Evolutionary conservation across 2,797 vertebrate genomes (phyloP).

Genomic region (Adelosebastes latens): DNA sequence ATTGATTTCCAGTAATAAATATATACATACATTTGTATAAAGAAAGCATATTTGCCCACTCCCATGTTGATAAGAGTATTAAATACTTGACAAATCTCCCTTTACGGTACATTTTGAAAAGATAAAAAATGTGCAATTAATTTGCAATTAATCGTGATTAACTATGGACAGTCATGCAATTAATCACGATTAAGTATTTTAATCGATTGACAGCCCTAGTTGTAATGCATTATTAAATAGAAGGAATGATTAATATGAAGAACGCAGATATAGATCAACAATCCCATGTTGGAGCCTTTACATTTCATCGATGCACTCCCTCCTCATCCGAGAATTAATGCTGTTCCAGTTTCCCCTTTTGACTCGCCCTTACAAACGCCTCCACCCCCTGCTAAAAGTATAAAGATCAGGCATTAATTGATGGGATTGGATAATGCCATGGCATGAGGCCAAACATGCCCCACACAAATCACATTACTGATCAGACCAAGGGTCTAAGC

Average conservation of each 20-base stretch:
- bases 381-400: slow-evolving; percentile 30
- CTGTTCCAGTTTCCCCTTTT: slow-evolving; percentile 18
- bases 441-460: slow-evolving; percentile 49
- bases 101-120: too few relatives aligned
- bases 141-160: too few relatives aligned
- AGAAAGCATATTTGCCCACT: too few relatives aligned
- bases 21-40: too few relatives aligned
- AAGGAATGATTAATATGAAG: slow-evolving; percentile 11
- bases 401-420: slow-evolving; percentile 61
- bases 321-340: slow-evolving; percentile 15
- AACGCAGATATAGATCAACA: slow-evolving; percentile 1
- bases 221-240: slow-evolving; percentile 29
- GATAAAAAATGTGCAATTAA: too few relatives aligned
- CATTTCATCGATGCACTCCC: background rate
- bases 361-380: slow-evolving; percentile 40
- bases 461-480: slow-evolving; percentile 54
- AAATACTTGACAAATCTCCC: too few relatives aligned
- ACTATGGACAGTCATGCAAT: too few relatives aligned
- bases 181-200: too few relatives aligned
- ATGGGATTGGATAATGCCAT: slow-evolving; percentile 66
- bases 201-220: background rate
- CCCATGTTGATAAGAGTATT: too few relatives aligned
- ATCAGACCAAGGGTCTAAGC: slow-evolving; percentile 52
- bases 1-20: too few relatives aligned
- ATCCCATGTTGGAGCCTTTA: background rate